Base-by-base conservation (phyloP, 2,797 vertebrate species). In the Ctenopoma multispine region DNA sequence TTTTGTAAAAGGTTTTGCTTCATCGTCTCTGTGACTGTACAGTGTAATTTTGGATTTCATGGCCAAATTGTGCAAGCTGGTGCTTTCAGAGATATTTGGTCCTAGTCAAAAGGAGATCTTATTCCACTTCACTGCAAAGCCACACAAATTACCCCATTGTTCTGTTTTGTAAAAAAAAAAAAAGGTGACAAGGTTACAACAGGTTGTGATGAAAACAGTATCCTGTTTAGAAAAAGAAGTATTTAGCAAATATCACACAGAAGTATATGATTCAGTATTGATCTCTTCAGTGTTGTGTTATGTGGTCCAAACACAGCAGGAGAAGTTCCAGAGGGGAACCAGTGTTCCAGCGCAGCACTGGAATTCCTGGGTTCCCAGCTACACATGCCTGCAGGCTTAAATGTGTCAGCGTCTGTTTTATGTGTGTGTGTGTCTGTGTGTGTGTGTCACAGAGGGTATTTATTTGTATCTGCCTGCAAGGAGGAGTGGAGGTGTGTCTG, bases 341-440 rank as follows among this genome's bases (percentile, higher is more conserved):
- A 58, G 71, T 54, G 60, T 82, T 71, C 75, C 48, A 38, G 59
- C 66, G 23, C 46, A 64, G 80, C 62, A 23, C 29, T 85, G 81
- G 73, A 90, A 91, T 92, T 90, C 84, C 81, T 85, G 76, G 80
- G 82, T 84, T 89, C 84, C 86, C 85, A 78, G 51, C 81, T 75
- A 80, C 84, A 88, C 82, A 88, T 79, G 89, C 83, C 90, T 88
- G 72, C 86, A 81, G 87, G 86, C 74, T 61, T 84, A 83, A 85
- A 88, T 87, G 84, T 90, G 86, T 87, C 85, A 81, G 87, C 72
- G 78, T 86, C 81, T 91, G 82, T 88, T 89, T 89, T 36, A 77
- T 75, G 69, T 12, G 70, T 83, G 72, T 85, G 85, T 83, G 54
- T 69, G 60, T 84, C 78, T 77, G 71, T 12, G 72, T 83, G 70